Conservation (phyloP, 2,888 invertebrate genomes). For the Sarcophaga rosellei region DNA sequence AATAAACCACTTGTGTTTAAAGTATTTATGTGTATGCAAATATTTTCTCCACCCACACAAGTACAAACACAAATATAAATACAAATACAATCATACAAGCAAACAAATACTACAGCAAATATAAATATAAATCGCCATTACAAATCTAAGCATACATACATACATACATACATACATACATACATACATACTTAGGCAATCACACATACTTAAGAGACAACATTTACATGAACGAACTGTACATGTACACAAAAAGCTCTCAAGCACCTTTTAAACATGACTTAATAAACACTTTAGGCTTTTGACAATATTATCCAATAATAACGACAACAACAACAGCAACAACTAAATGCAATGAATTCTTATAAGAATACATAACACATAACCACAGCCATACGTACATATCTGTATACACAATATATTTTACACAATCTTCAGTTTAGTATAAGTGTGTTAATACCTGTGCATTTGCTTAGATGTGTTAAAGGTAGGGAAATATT, state of each 20-base stretch:
- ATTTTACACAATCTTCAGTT: not conserved
- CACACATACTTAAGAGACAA: not conserved
- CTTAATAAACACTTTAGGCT: conserved; percentile 67
- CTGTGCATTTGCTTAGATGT: not conserved
- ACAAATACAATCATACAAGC: conserved; percentile 17
- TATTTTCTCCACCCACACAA: conserved; percentile 26
- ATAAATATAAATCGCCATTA: conserved; percentile 42
- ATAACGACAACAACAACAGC: conserved; percentile 12
- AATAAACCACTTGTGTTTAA: conserved; percentile 43
- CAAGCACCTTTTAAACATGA: conserved; percentile 64
- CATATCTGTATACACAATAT: not conserved
- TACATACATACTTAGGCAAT: not conserved
- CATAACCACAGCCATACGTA: not conserved
- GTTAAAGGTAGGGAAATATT: not conserved
- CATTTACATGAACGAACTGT: not conserved
- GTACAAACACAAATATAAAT: not conserved
- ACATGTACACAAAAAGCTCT: conserved; percentile 50
- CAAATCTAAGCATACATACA: conserved; percentile 1
- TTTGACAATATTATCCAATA: conserved; percentile 60
- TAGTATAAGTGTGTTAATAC: not conserved
- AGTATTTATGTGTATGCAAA: conserved; percentile 50
- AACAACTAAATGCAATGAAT: conserved; percentile 17
- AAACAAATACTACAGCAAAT: conserved; percentile 14
- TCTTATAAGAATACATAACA: not conserved
- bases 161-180: not conserved